Conservation (phyloP, 1,140 invertebrate species). For the Sitophilus oryzae region DNA sequence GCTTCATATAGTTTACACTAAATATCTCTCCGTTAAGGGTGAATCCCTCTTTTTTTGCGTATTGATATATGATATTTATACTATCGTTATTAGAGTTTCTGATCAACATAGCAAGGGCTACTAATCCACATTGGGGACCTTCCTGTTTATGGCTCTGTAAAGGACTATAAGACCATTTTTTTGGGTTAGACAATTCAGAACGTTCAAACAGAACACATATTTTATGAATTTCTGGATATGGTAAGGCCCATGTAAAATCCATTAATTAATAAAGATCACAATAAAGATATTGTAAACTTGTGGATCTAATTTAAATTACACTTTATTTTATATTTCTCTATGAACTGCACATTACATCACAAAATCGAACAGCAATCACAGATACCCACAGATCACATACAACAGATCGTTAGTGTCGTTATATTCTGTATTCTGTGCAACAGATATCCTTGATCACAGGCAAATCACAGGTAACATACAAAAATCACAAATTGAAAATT, state of each 20-base stretch:
- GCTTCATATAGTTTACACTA: constrained; percentile 64
- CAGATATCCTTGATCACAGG: no score
- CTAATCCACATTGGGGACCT: constrained; percentile 73
- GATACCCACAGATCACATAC: no score
- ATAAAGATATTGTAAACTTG: no score
- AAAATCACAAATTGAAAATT: no score
- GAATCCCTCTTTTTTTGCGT: constrained; percentile 56
- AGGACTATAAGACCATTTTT: constrained; percentile 29
- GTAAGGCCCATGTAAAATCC: constrained; percentile 34
- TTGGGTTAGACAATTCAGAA: constrained; percentile 32
- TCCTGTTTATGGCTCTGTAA: constrained; percentile 35
- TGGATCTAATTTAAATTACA: no score
- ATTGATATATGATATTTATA: constrained; percentile 54
- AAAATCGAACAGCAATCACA: no score
- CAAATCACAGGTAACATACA: no score
- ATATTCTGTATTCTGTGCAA: no score
- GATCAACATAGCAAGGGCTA: constrained; percentile 70
- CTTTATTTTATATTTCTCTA: no score
- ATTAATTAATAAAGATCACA: no score
- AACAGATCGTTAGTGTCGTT: no score
- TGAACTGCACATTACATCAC: no score
- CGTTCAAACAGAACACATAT: constrained; percentile 34
- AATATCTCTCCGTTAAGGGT: constrained; percentile 83
- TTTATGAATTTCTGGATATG: constrained; percentile 39
- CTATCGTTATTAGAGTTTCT: constrained; percentile 53